Evolutionary conservation across 2,797 vertebrate genomes (phyloP).

Genomic region (Gastrophryne carolinensis): DNA sequence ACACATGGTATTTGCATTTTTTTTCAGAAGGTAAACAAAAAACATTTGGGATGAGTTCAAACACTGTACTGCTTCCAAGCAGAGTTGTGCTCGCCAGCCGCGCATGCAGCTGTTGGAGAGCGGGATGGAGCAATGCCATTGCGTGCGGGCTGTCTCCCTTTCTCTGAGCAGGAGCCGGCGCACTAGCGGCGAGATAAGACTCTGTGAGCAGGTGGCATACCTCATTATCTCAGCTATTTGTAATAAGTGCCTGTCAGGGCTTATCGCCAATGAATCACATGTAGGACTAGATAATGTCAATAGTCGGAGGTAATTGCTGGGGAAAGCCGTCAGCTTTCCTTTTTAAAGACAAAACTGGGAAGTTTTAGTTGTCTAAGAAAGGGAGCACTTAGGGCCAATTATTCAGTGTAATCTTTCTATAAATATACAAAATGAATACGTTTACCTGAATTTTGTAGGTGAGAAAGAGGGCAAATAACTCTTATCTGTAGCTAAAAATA

Average conservation of each 20-base stretch:
- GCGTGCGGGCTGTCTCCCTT: conserved; percentile 47
- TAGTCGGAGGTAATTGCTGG: background rate
- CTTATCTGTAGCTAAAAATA: too few relatives aligned
- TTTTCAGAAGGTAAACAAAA: conserved; percentile 39
- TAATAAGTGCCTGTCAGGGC: conserved; percentile 52
- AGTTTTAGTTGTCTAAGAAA: too few relatives aligned
- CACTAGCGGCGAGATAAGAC: conserved; percentile 52
- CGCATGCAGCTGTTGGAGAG: conserved; percentile 57
- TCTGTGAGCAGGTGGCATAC: conserved; percentile 58
- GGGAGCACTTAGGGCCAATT: too few relatives aligned
- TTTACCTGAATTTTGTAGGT: too few relatives aligned
- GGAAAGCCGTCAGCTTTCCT: background rate
- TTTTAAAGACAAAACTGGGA: background rate
- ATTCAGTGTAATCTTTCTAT: too few relatives aligned
- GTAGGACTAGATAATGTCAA: conserved; percentile 46
- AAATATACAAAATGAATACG: too few relatives aligned
- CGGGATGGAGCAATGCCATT: conserved; percentile 47
- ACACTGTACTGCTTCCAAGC: conserved; percentile 51
- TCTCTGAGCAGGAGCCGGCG: conserved; percentile 22
- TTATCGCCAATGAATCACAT: conserved; percentile 45
- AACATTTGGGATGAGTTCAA: conserved; percentile 38
- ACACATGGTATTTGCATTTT: conserved; percentile 29
- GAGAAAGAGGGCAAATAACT: too few relatives aligned
- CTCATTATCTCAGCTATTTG: conserved; percentile 52
- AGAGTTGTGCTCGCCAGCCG: conserved; percentile 44